phyloP scores from a whole-genome alignment of 1,140 invertebrate species.

The Paracyclopina nana region DNA sequence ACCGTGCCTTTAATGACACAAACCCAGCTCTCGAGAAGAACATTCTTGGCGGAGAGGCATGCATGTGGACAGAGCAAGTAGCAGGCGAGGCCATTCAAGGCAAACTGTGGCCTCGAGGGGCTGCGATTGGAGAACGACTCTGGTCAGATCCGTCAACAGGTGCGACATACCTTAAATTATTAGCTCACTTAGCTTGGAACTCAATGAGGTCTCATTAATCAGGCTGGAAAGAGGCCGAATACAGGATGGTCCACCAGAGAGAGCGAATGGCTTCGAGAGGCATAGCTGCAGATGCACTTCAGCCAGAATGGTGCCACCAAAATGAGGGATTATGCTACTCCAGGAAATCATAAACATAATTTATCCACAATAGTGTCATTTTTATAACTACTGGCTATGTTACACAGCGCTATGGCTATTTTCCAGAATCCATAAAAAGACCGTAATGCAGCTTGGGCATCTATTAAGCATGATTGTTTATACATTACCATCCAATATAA shows the following conservation, averaged over 20 bases:
- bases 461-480: too few species aligned
- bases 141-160: constrained; percentile 47
- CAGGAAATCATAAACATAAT: too few species aligned
- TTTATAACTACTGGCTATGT: too few species aligned
- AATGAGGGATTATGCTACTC: constrained; percentile 23
- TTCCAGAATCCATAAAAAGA: too few species aligned
- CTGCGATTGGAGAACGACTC: constrained; percentile 50
- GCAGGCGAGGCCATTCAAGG: constrained; percentile 12
- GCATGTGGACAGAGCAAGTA: constrained; percentile 44
- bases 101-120: constrained; percentile 17
- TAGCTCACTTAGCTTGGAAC: too few species aligned
- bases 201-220: too few species aligned
- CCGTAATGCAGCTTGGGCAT: too few species aligned
- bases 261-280: constrained; percentile 31
- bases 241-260: constrained; percentile 45
- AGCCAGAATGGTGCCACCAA: constrained; percentile 24
- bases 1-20: neutral
- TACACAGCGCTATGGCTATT: too few species aligned
- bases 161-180: too few species aligned
- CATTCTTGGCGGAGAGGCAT: constrained; percentile 48
- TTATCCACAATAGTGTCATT: too few species aligned
- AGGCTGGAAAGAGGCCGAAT: too few species aligned
- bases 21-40: constrained; percentile 24
- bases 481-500: too few species aligned
- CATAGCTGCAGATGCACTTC: constrained; percentile 21